Evolutionary conservation across 1,140 invertebrate species (phyloP), one percentile per base, ranked within the genome.

Genomic region (Aphelinus atriplicis): DNA sequence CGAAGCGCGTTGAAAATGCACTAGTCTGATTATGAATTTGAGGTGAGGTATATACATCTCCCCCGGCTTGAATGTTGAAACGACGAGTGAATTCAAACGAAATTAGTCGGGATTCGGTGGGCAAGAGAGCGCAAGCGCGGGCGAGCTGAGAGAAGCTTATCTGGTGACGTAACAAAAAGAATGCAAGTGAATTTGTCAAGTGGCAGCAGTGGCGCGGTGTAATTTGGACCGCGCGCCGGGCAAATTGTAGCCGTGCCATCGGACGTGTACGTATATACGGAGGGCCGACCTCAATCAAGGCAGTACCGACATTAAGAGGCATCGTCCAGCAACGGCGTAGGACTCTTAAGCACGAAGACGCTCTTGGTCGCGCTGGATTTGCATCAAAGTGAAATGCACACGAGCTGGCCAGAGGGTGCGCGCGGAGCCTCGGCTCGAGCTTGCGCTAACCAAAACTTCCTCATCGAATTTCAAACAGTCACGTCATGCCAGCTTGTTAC

Each of bases 381-480:
- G 67, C 67, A 69, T 69, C 67, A 69, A 69, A 69, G 66, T 58
- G 45, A 48, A 68, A 68, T 58, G 51, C 50, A 7, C 46, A 26
- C 26, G 26, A 51, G 56, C 26, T 63, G 45, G 45, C 50, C 26
- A 55, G 2, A 45, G 58, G 45, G 58, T 61, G n/a, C 3, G 3
- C 3, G 26, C 26, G 26, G 26, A 26, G 26, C 26, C 26, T 26
- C 26, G 26, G 26, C 26, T 26, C 26, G 26, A 26, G 26, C 26
- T 26, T 26, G 26, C 26, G 58, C 26, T 48, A 9, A 57, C 26
- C 66, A 10, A 56, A 69, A 69, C 45, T 69, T 69, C 47, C 55
- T 69, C 67, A 69, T 69, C 67, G 67, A 69, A 69, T 69, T 69
- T 69, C 67, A 45, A 69, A 69, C 67, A 58, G 67, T 69, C 56